A percentile compares a stretch with the other conserved stretches of the same genome.
These are phyloP conservation scores for Pseudochromis fuscus DNA, from an alignment of 2,797 vertebrate species.

Conservation along the genomic window DNA sequence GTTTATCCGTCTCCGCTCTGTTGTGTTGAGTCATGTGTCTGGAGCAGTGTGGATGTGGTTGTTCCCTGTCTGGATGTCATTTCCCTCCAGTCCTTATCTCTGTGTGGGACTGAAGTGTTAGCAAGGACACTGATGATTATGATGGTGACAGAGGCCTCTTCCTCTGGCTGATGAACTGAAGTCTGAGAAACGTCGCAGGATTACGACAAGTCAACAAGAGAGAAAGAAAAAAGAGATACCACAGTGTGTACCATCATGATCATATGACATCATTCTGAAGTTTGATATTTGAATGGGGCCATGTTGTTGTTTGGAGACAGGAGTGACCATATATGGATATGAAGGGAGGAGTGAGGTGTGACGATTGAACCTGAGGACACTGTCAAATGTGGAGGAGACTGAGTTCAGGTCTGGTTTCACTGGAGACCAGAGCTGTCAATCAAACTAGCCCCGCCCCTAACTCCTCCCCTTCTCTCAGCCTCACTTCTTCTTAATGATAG, in stretches of 20 bases:
- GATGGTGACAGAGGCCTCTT: conserved; percentile 1
- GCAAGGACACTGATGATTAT: conserved; percentile 12
- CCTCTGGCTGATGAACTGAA: neutral
- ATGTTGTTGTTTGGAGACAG: too few species aligned
- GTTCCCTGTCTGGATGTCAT: conserved; percentile 12
- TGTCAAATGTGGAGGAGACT: too few species aligned
- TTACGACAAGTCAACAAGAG: neutral
- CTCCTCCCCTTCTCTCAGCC: too few species aligned
- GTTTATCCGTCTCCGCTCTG: neutral
- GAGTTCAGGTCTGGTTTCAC: too few species aligned
- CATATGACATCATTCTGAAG: too few species aligned
- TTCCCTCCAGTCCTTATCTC: neutral
- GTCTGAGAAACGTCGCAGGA: neutral
- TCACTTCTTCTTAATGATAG: too few species aligned
- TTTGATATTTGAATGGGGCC: too few species aligned
- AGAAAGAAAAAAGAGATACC: neutral
- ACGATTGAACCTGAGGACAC: too few species aligned
- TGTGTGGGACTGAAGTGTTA: neutral
- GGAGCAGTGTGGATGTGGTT: neutral
- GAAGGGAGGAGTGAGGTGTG: too few species aligned
- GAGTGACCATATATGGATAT: too few species aligned
- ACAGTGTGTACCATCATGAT: neutral
- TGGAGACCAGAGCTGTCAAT: too few species aligned
- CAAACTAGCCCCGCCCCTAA: too few species aligned
- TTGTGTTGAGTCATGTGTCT: conserved; percentile 26